A percentile compares a stretch with the other conserved stretches of the same genome.
phyloP scores from a whole-genome alignment of 30 jellyfish, hydroid and myxozoan species.

The Pelagia noctiluca region DNA sequence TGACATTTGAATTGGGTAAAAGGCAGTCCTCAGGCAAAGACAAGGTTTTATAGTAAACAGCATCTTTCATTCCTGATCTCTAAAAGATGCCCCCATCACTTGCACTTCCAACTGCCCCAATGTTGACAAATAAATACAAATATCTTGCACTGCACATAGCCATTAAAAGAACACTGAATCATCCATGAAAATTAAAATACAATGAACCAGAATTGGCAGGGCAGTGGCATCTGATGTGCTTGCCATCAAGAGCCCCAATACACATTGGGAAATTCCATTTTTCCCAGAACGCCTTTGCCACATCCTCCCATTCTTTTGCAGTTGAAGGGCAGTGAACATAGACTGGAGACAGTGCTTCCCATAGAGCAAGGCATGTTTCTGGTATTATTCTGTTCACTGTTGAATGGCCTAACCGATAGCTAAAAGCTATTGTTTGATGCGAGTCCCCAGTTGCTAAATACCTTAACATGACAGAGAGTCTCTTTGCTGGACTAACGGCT shows the following conservation, averaged over 20 bases:
- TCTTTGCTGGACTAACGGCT: background rate
- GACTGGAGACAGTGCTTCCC: constrained; percentile 54
- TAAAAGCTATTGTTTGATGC: constrained; percentile 10
- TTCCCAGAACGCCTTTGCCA: constrained; percentile 58
- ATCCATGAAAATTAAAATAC: too few relatives aligned
- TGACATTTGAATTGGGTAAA: constrained; percentile 41
- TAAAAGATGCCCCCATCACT: constrained; percentile 53
- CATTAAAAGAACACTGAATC: constrained; percentile 54
- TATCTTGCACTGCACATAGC: constrained; percentile 68
- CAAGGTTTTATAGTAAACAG: background rate
- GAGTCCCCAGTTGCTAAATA: constrained; percentile 12
- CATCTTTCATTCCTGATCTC: constrained; percentile 36
- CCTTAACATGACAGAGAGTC: constrained; percentile 1
- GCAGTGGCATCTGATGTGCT: constrained; percentile 37
- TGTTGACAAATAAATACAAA: constrained; percentile 14
- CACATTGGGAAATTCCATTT: constrained; percentile 52
- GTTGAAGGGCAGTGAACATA: constrained; percentile 55
- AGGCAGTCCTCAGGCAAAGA: constrained; percentile 14
- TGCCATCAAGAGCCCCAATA: constrained; percentile 60
- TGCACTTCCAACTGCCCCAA: too few relatives aligned
- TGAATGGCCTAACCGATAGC: too few relatives aligned
- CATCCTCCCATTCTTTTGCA: constrained; percentile 43
- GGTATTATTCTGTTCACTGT: constrained; percentile 15
- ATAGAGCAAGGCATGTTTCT: constrained; percentile 48
- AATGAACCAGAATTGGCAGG: constrained; percentile 48